These are phyloP conservation scores for Nasonia vitripennis DNA, from an alignment of 1,140 invertebrate species.

Conservation along the genomic window DNA sequence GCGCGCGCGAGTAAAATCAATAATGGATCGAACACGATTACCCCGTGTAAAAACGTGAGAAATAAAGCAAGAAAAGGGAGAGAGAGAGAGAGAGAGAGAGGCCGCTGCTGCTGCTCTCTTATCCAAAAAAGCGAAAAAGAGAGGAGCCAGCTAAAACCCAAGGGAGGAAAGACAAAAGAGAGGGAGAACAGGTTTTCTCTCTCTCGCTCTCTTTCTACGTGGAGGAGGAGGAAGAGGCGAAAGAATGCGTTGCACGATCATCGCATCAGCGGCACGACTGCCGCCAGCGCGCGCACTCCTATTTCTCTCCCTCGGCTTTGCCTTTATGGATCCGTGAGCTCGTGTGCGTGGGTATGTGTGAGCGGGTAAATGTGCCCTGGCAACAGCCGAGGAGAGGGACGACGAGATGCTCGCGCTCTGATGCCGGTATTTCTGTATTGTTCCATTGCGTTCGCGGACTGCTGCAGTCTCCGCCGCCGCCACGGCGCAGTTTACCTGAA, in stretches of 20 bases:
- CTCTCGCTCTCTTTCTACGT: not conserved
- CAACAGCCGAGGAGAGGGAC: conserved; percentile 3
- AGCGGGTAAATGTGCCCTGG: not conserved
- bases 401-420: not conserved
- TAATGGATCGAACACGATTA: conserved; percentile 35
- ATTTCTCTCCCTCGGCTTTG: conserved; percentile 23
- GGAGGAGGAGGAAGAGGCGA: conserved; percentile 6
- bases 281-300: not conserved
- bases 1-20: conserved; percentile 30
- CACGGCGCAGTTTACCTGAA: not conserved
- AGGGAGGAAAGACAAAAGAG: conserved; percentile 15
- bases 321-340: not conserved
- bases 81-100: not conserved
- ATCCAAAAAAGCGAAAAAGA: conserved; percentile 24
- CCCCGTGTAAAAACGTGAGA: conserved; percentile 30
- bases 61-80: not conserved
- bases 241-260: conserved; percentile 48
- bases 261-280: conserved; percentile 30
- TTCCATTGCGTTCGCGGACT: not conserved
- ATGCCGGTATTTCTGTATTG: conserved; percentile 5
- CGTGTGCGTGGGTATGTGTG: not conserved
- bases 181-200: conserved; percentile 40
- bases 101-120: not conserved
- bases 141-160: not conserved
- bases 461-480: no score